Percentiles rank a stretch among this genome's conserved stretches.
These are phyloP conservation scores for Panthera uncia DNA, from an alignment of 2,113 vertebrate species.

Conservation along the genomic window DNA sequence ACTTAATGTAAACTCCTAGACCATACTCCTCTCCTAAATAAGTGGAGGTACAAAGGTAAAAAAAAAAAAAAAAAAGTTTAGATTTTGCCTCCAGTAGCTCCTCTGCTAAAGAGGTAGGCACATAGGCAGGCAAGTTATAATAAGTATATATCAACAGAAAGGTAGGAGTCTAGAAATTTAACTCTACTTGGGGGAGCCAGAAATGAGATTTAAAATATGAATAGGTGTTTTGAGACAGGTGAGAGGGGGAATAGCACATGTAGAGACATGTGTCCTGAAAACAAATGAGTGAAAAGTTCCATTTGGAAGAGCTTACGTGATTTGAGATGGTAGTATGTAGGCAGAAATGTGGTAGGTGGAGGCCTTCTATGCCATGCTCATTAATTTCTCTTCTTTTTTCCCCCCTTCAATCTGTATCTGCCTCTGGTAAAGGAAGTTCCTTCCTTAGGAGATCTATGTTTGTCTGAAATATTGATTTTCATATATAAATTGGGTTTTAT, in stretches of 20 bases:
- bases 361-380: not conserved
- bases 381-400: not conserved
- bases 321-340: not conserved
- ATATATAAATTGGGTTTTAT: not conserved
- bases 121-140: not conserved
- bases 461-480: conserved; percentile 3
- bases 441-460: not conserved
- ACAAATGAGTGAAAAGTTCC: not conserved
- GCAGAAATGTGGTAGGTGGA: not conserved
- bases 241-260: not conserved
- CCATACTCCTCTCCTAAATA: not conserved
- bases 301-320: not conserved
- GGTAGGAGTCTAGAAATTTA: not conserved
- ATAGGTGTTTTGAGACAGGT: not conserved
- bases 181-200: not conserved
- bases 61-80: not conserved
- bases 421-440: not conserved
- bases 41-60: not conserved
- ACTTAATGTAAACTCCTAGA: not conserved
- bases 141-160: not conserved
- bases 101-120: not conserved
- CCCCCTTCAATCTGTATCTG: not conserved
- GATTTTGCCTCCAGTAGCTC: not conserved
- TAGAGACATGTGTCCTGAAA: not conserved
- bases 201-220: not conserved